Evolutionary conservation across 2,888 invertebrate species (phyloP).

Genomic region (Xiphydria camelus): DNA sequence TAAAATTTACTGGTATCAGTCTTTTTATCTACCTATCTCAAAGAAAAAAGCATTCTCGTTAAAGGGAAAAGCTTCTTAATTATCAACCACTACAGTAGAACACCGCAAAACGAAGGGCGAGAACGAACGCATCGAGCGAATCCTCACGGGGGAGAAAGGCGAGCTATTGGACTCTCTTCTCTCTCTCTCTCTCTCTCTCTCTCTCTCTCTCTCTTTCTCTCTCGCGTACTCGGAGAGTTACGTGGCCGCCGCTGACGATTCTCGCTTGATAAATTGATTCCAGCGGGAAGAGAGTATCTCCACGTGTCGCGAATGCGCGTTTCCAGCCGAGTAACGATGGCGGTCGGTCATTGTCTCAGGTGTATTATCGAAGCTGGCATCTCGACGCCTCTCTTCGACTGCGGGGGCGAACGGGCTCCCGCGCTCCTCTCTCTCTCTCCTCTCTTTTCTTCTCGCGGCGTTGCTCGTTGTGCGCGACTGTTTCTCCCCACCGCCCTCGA

Average conservation of each 20-base stretch:
- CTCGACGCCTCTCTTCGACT: constrained; percentile 45
- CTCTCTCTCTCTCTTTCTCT: too few relatives aligned
- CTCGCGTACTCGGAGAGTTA: constrained; percentile 16
- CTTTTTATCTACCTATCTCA: too few relatives aligned
- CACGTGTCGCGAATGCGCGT: constrained; percentile 33
- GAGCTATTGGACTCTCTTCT: constrained; percentile 11
- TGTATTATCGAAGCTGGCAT: constrained; percentile 47
- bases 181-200: background rate
- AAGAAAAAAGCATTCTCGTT: too few relatives aligned
- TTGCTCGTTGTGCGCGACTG: too few relatives aligned
- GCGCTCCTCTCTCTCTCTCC: constrained; percentile 19
- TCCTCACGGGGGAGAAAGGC: constrained; percentile 4
- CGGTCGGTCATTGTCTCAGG: constrained; percentile 49
- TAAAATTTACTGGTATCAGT: too few relatives aligned
- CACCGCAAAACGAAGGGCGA: too few relatives aligned
- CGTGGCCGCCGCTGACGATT: constrained; percentile 23
- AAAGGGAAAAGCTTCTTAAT: too few relatives aligned
- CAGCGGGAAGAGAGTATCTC: constrained; percentile 32
- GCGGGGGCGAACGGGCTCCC: constrained; percentile 41
- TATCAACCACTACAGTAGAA: too few relatives aligned
- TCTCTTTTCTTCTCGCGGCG: constrained; percentile 11
- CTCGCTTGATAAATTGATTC: constrained; percentile 38
- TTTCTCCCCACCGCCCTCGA: too few relatives aligned
- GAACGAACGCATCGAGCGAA: too few relatives aligned
- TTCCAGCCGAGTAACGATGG: constrained; percentile 44